A percentile compares a stretch with the other conserved stretches of the same genome.
phyloP scores from a whole-genome alignment of 2,113 vertebrate species.

The Centrocercus urophasianus region DNA sequence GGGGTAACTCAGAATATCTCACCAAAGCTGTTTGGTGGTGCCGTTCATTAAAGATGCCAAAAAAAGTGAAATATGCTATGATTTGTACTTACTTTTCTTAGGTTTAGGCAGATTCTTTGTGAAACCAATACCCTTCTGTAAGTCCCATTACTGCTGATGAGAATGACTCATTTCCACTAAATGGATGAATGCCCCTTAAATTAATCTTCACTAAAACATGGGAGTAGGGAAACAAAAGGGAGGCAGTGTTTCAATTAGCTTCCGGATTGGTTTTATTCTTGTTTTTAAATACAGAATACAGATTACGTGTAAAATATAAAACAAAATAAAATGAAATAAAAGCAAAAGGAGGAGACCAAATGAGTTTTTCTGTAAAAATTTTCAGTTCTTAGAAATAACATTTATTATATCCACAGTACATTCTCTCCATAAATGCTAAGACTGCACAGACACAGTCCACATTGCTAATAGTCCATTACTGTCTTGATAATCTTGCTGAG shows the following conservation, averaged over 20 bases:
- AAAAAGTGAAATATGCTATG: not conserved
- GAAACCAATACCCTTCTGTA: not conserved
- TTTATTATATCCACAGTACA: not conserved
- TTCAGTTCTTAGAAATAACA: not conserved
- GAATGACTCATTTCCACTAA: slow-evolving; percentile 32
- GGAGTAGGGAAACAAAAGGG: slow-evolving; percentile 1
- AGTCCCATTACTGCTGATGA: slow-evolving; percentile 28
- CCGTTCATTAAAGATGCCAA: not conserved
- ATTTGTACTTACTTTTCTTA: not conserved
- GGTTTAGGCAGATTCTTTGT: not conserved
- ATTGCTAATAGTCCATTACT: not conserved
- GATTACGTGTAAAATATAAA: not conserved
- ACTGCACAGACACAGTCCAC: not conserved
- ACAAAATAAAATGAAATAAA: not conserved
- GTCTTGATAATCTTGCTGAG: not conserved
- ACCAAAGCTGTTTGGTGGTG: not conserved
- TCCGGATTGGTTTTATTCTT: not conserved
- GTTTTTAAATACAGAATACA: not conserved
- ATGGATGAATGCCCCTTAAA: slow-evolving; percentile 13
- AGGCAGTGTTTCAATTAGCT: not conserved
- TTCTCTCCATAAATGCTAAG: not conserved
- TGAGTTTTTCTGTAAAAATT: not conserved
- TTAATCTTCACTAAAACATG: slow-evolving; percentile 7
- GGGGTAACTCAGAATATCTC: not conserved
- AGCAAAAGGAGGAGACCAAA: not conserved